Percentiles rank a stretch among this genome's conserved stretches.
Evolutionary conservation across 2,797 vertebrate genomes (phyloP).

Genomic region (Pantherophis alleghaniensis): DNA sequence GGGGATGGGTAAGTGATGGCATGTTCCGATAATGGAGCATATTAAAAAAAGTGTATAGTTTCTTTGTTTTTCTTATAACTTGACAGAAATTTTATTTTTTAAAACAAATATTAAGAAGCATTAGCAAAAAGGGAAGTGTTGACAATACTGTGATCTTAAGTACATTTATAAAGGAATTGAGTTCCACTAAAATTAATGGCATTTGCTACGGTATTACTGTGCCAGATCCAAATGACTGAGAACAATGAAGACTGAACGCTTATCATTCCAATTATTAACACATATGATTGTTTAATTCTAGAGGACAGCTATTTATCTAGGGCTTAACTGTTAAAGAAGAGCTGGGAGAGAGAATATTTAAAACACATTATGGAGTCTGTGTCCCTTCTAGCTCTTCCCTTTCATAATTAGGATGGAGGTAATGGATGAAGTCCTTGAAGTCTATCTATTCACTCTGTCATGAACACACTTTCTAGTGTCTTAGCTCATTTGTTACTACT

Average conservation of each 20-base stretch:
- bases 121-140: not conserved
- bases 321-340: not conserved
- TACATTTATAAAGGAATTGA: not conserved
- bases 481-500: conserved; percentile 2
- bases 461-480: not conserved
- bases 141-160: not conserved
- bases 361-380: not conserved
- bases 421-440: not conserved
- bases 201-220: not conserved
- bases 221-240: not conserved
- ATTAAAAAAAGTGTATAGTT: not conserved
- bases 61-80: not conserved
- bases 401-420: not conserved
- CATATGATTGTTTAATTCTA: not conserved
- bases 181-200: not conserved
- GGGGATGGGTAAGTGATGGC: not conserved
- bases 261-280: not conserved
- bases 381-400: not conserved
- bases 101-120: not conserved
- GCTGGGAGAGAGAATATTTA: not conserved
- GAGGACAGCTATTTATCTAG: not conserved
- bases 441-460: not conserved
- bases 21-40: not conserved
- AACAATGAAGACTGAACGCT: not conserved
- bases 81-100: not conserved